Evolutionary conservation across 2,113 vertebrate genomes (phyloP).

Genomic region (Pseudopodoces humilis): DNA sequence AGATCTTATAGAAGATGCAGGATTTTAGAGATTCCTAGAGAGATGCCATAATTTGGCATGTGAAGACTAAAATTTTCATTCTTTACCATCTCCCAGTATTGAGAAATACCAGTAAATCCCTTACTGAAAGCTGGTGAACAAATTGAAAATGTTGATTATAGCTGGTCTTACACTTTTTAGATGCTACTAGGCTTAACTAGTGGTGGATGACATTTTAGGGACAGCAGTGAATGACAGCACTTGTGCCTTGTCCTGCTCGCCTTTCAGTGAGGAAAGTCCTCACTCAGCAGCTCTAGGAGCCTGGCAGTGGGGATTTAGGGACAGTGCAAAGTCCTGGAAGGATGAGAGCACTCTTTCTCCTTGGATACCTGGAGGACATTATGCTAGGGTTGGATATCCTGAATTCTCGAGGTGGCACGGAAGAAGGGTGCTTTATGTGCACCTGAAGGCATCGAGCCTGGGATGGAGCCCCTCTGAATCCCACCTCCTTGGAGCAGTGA

Average conservation of each 20-base stretch:
- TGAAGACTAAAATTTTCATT: neutral
- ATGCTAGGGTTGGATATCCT: neutral
- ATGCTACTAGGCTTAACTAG: neutral
- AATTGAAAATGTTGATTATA: neutral
- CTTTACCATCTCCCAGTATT: neutral
- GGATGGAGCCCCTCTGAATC: neutral
- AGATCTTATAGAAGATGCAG: neutral
- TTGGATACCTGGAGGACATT: neutral
- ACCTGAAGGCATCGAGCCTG: neutral
- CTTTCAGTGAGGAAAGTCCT: neutral
- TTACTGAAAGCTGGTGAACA: neutral
- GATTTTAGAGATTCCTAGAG: neutral
- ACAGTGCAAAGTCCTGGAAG: neutral
- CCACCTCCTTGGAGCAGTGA: neutral
- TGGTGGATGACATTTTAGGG: neutral
- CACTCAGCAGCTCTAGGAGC: neutral
- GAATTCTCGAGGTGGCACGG: neutral
- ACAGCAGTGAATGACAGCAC: neutral
- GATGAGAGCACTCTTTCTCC: neutral
- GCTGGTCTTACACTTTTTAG: neutral
- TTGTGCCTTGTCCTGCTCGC: neutral
- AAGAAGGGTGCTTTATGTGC: neutral
- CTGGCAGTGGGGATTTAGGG: neutral
- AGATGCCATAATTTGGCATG: neutral
- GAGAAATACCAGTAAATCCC: neutral